Base-by-base conservation (phyloP, 2,797 vertebrate genomes). In the Myripristis murdjan region DNA sequence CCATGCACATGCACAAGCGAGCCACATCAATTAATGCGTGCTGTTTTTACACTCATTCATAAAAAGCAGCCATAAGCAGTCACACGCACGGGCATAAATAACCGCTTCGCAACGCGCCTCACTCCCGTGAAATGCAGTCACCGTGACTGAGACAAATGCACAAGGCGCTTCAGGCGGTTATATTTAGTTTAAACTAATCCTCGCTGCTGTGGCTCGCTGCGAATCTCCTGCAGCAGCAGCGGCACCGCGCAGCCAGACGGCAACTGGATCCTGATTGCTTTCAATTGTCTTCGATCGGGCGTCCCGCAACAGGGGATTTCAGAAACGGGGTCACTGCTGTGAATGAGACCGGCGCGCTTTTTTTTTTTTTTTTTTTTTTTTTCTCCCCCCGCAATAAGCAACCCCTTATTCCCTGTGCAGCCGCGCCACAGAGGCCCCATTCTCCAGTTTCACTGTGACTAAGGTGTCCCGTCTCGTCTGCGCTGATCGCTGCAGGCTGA, bases 241-340 rank as follows among this genome's bases (percentile, higher is more conserved):
- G n/a, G 84, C 86, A 77, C 49, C 64, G 54, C 70, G 75, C 87
- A 85, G 75, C 46, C 84, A 91, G 89, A 90, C 85, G 73, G 85
- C 82, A 93, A 93, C 84, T 80, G 83, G 92, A 94, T 92, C 90
- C 90, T 86, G 91, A 88, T 89, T 89, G 88, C 86, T 86, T 91
- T 90, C 89, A 89, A 89, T 90, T 86, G 90, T 88, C 82, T 93
- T 94, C 92, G 91, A 93, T 94, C 91, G 86, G 64, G 22, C 64
- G 81, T 68, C 84, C 88, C 88, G 83, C 90, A 89, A 87, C 87
- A 87, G 76, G 79, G 83, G 88, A 86, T 83, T 85, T 87, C 71
- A 88, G 83, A 91, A 91, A 93, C 83, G 73, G 83, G 91, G 92
- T 92, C 90, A 92, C n/a, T n/a, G n/a, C 79, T 62, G 86, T 87